Evolutionary conservation across 2,888 invertebrate genomes (phyloP), one percentile per base, ranked within the genome.

Genomic region (Busseola fusca): DNA sequence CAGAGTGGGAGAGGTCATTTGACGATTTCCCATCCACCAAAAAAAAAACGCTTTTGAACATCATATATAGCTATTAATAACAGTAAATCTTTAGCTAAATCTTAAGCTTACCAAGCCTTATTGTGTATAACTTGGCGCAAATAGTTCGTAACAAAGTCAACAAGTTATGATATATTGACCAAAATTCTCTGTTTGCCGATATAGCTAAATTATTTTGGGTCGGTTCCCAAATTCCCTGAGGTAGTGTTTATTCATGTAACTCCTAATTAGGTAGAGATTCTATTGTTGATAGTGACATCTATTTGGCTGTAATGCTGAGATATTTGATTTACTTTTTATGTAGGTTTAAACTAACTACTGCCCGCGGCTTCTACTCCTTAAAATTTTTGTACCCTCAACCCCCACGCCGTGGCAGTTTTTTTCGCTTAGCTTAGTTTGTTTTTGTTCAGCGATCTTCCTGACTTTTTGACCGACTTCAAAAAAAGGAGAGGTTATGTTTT

Each of bases 111-210:
- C 64, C 21, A 58, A 64, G 21, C 57, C 34, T 27, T 59, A 66
- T 50, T 45, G 40, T 57, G 45, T 40, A 52, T 25, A 77, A 72
- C 40, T 77, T 77, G n/a, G n/a, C 52, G 18, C 67, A 78, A 68
- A 68, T 68, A 78, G 34, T 52, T 68, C 10, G 18, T n/a, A 48
- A 16, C 56, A n/a, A 64, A 72, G 77, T 68, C 67, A 72, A 71
- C 70, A 68, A 78, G 50, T 66, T 71, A 57, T 59, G 50, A 75
- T 79, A 66, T 71, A 75, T 71, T 66, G 59, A 57, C 27, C 68
- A 52, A 68, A 68, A 62, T 63, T 74, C 16, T 12, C 40, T 71
- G 21, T 78, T 71, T 64, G 21, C 30, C 16, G 30, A 64, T 66
- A n/a, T 14, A 34, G 48, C 58, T 50, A 45, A 74, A 67, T 76